A percentile compares a stretch with the other conserved stretches of the same genome.
Conservation (phyloP, 2,797 vertebrate species). For the Cheirogaleus major region DNA sequence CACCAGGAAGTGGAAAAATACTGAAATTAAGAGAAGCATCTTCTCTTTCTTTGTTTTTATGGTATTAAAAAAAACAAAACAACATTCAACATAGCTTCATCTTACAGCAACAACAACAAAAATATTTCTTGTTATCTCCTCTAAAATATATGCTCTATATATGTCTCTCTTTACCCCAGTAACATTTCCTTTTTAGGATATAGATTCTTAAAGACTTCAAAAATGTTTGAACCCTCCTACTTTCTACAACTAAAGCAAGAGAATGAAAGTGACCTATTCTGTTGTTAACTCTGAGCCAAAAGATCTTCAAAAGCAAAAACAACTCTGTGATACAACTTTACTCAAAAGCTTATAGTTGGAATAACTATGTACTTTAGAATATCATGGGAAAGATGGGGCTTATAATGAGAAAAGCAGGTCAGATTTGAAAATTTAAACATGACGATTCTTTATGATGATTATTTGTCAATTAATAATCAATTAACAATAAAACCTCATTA, state of each 20-base stretch:
- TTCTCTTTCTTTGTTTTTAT: background rate
- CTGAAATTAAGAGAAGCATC: slow-evolving; percentile 51
- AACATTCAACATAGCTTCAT: background rate
- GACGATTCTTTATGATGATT: background rate
- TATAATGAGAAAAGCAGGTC: background rate
- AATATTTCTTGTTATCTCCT: background rate
- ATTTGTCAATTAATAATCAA: background rate
- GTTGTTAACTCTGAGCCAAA: background rate
- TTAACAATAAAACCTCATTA: background rate
- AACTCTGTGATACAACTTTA: background rate
- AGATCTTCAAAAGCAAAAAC: slow-evolving; percentile 16
- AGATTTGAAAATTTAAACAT: background rate
- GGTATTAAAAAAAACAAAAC: background rate
- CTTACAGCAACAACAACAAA: background rate
- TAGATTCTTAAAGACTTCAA: background rate
- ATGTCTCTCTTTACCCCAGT: background rate
- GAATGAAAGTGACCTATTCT: background rate
- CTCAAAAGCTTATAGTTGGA: background rate
- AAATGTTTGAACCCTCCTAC: background rate
- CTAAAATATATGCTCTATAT: background rate
- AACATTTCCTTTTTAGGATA: slow-evolving; percentile 1
- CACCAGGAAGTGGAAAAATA: background rate
- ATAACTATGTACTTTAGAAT: background rate
- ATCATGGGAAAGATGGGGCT: background rate
- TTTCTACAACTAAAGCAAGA: background rate